Base-by-base conservation (phyloP, 2,888 invertebrate genomes). In the Cremastinae sp. region DNA sequence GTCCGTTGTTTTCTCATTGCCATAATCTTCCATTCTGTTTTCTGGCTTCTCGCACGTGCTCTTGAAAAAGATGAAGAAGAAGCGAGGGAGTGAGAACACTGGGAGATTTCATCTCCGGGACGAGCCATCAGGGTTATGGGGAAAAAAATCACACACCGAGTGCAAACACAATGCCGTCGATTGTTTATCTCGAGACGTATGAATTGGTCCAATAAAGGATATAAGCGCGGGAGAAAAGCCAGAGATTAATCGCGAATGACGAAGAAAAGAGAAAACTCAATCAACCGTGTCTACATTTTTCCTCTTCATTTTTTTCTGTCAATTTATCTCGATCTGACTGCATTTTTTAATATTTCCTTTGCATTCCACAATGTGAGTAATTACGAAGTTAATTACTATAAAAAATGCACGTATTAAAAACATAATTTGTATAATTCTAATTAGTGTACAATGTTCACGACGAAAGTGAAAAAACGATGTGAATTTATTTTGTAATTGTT, bases 151-250 rank as follows among this genome's bases (percentile, higher is more conserved):
- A 53, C 28, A 39, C 41, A 61, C 47, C 12, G 53, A 41, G 59
- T 28, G 28, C 28, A 28, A 73, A 64, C 62, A 76, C 73, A 76
- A 76, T 73, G 73, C 76, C 28, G 64, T 65, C 76, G 64, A 76
- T 76, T 76, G 76, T 76, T 76, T 76, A 68, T 73, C 64, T 73
- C 64, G 37, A 22, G 47, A 65, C 73, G 10, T 53, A 28, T 28
- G 47, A 45, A n/a, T 39, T 28, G 47, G 62, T 39, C 47, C 47
- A n/a, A 61, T 61, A 69, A 28, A 47, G 53, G 69, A 62, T 35
- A 47, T 18, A 12, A 16, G 22, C 35, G 64, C 64, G 12, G 20
- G 22, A 49, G 66, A 71, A 64, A 58, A 20, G 16, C 10, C 49
- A 43, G 39, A 49, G 35, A 51, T 12, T 45, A 7, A 8, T 5